Base-by-base conservation (phyloP, 2,888 invertebrate genomes). In the Monopis laevigella region DNA sequence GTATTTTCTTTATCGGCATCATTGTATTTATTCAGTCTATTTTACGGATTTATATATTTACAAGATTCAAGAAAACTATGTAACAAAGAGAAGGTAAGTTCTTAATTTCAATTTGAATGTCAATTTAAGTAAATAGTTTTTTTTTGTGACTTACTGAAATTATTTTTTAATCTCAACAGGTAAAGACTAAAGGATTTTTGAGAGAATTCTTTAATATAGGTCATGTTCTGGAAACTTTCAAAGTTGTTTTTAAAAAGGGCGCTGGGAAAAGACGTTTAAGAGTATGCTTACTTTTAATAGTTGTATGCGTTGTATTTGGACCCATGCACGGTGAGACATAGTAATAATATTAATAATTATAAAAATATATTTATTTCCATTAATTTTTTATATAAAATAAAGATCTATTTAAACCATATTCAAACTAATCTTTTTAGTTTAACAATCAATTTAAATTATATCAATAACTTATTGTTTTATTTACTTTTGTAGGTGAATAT, bases 251-350 rank as follows among this genome's bases (percentile, higher is more conserved):
- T 60, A 89, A 85, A 53, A 77, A 85, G 49, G 90, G 90, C 1
- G 82, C 85, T 19, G 86, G 88, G 44, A 89, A 90, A 55, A 75
- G 92, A 29, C 80, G 88, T 48, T 82, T 86, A 44, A 84, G 91
- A 45, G 90, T 93, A 2, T 82, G 88, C 48, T 75, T 91, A 48
- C 73, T 93, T 5, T 89, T 93, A 77, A 80, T 92, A 43, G 88
- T 89, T 3, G 90, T 92, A 1, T 90, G 90, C 82, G 91, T 92
- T 2, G 89, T 92, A 27, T 90, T 91, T 53, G 92, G 93, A 43
- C 92, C 92, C 0, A 74, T 89, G 74, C 90, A 92, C 56, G 93
- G 92, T 90, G 67, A 84, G 83, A 14, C n/a, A 32, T 32, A n/a
- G n/a, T n/a, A n/a, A n/a, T n/a, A n/a, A n/a, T n/a, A n/a, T n/a